These are phyloP conservation scores for Cherax destructor DNA, from an alignment of 1,140 invertebrate species.

Conservation along the genomic window DNA sequence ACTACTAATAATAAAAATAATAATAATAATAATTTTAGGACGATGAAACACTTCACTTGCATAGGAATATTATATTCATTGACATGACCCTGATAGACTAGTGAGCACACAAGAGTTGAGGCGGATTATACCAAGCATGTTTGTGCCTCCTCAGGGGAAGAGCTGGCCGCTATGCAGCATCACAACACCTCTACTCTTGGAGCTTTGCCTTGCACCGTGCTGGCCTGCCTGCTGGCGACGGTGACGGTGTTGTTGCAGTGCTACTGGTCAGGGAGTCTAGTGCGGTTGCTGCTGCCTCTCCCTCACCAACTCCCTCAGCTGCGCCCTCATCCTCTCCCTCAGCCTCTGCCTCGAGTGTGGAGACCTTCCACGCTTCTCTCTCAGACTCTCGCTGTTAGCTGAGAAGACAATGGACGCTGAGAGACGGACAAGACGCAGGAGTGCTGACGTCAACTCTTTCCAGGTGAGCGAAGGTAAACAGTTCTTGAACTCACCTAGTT, in stretches of 20 bases:
- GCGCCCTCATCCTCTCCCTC: neutral
- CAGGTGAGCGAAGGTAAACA: neutral
- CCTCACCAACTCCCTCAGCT: neutral
- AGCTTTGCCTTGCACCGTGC: neutral
- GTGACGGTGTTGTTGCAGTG: neutral
- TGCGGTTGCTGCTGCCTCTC: neutral
- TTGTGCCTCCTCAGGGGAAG: slow-evolving; percentile 17
- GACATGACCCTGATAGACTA: too few species aligned
- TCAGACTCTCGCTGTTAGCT: neutral
- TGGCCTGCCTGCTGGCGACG: neutral
- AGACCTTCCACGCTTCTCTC: neutral
- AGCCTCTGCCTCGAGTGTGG: neutral
- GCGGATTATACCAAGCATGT: neutral
- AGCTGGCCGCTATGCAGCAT: slow-evolving; percentile 40
- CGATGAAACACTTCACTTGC: too few species aligned
- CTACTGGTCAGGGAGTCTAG: neutral
- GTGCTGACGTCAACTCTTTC: neutral
- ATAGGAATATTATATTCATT: too few species aligned
- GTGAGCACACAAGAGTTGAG: too few species aligned
- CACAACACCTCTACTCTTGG: neutral
- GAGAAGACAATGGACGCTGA: neutral
- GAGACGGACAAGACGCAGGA: neutral
- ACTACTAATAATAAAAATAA: too few species aligned
- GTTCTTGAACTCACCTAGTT: neutral
- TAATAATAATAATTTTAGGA: too few species aligned